Evolutionary conservation across 1,140 invertebrate genomes (phyloP).

Genomic region (Ooceraea biroi): DNA sequence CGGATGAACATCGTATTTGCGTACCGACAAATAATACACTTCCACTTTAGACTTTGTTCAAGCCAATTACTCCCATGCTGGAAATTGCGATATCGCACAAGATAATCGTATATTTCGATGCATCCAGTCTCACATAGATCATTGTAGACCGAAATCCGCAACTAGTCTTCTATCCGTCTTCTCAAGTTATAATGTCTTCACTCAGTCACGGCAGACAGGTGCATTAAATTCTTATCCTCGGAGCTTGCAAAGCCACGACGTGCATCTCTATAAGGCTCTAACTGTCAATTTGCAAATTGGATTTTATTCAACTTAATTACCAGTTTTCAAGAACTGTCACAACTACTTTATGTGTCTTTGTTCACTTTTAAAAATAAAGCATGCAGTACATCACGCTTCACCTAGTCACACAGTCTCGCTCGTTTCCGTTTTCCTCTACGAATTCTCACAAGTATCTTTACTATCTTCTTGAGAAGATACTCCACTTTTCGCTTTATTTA

Average conservation of each 20-base stretch:
- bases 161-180: background rate
- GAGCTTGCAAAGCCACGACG: background rate
- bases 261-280: background rate
- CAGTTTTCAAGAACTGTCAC: background rate
- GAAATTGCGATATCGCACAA: constrained; percentile 15
- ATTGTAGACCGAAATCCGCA: background rate
- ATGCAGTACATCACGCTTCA: no score
- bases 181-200: background rate
- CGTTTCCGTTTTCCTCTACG: background rate
- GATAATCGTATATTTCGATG: constrained; percentile 21
- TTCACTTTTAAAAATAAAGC: background rate
- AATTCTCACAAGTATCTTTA: background rate
- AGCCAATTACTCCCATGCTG: constrained; percentile 1
- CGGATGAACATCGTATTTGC: background rate
- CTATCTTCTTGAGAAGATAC: background rate
- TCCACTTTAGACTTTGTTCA: constrained; percentile 41
- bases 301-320: background rate
- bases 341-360: background rate
- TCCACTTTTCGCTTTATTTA: background rate
- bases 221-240: background rate
- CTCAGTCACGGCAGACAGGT: background rate
- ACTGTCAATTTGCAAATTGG: background rate
- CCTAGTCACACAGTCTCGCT: background rate
- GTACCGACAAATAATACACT: constrained; percentile 35
- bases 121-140: background rate